Evolutionary conservation across 2,113 vertebrate genomes (phyloP).

Genomic region (Chloropsis hardwickii): DNA sequence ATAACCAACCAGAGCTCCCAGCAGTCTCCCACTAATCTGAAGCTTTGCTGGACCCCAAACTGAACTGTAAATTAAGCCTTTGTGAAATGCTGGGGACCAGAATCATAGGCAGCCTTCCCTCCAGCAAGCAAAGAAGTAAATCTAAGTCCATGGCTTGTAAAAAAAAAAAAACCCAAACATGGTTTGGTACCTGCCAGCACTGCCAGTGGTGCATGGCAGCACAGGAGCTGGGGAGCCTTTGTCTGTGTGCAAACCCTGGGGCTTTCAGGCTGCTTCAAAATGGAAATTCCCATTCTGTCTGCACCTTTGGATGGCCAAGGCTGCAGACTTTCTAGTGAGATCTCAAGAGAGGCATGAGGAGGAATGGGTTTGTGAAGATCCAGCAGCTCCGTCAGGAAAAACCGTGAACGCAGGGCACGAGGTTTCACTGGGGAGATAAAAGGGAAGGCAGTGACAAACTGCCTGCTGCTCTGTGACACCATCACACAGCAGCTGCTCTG

Average conservation of each 20-base stretch:
- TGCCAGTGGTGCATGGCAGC: not conserved
- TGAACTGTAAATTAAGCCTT: not conserved
- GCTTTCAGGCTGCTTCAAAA: not conserved
- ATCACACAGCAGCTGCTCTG: not conserved
- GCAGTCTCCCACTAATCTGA: not conserved
- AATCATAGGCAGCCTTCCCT: not conserved
- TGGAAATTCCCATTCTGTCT: not conserved
- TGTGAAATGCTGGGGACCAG: not conserved
- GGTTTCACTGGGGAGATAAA: not conserved
- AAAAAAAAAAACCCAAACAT: not conserved
- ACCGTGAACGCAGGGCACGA: fast-evolving
- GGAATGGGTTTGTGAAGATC: not conserved
- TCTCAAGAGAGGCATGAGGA: not conserved
- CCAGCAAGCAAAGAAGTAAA: not conserved
- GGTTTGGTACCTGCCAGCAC: not conserved
- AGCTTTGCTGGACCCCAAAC: not conserved
- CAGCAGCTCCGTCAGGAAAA: not conserved
- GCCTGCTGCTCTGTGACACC: not conserved
- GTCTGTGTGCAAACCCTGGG: not conserved
- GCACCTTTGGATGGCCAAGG: not conserved
- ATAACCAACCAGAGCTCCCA: not conserved
- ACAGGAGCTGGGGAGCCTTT: not conserved
- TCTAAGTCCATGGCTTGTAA: not conserved
- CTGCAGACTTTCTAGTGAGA: not conserved
- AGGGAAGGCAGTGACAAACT: not conserved